phyloP scores from a whole-genome alignment of 2,113 vertebrate genomes.

The Pontoporia blainvillei region DNA sequence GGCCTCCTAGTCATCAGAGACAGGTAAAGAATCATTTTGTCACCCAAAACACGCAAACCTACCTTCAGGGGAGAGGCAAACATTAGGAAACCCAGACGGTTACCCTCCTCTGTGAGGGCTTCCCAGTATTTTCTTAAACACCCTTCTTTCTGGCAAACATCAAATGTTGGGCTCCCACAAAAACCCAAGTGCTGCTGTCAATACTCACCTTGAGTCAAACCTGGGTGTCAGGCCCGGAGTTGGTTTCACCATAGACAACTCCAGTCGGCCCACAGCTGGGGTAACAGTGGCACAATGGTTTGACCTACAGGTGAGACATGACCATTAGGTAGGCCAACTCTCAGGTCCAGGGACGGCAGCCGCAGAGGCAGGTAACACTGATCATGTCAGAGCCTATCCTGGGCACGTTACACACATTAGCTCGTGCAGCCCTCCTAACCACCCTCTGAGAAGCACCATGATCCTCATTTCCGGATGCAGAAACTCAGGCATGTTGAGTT shows the following conservation, averaged over 20 bases:
- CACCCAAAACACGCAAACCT: background rate
- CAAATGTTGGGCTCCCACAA: background rate
- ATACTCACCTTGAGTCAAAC: conserved; percentile 81
- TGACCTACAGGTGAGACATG: conserved; percentile 54
- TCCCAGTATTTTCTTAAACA: background rate
- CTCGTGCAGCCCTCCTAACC: background rate
- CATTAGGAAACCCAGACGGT: background rate
- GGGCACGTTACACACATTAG: accelerated
- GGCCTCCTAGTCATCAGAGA: background rate
- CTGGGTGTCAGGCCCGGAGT: conserved; percentile 76
- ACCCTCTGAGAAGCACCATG: too few species aligned
- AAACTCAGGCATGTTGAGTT: background rate
- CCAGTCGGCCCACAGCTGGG: conserved; percentile 71
- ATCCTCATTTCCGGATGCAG: background rate
- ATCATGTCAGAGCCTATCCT: background rate
- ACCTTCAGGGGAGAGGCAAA: background rate
- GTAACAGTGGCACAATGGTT: conserved; percentile 75
- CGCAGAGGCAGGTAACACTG: background rate
- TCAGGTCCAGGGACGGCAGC: background rate
- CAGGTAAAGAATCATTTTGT: background rate
- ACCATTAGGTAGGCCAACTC: background rate
- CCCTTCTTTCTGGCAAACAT: background rate
- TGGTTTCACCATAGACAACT: conserved; percentile 67
- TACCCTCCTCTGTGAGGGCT: background rate
- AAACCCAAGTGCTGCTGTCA: background rate